phyloP scores from a whole-genome alignment of 2,888 invertebrate species.

The Cataglyphis albicans region DNA sequence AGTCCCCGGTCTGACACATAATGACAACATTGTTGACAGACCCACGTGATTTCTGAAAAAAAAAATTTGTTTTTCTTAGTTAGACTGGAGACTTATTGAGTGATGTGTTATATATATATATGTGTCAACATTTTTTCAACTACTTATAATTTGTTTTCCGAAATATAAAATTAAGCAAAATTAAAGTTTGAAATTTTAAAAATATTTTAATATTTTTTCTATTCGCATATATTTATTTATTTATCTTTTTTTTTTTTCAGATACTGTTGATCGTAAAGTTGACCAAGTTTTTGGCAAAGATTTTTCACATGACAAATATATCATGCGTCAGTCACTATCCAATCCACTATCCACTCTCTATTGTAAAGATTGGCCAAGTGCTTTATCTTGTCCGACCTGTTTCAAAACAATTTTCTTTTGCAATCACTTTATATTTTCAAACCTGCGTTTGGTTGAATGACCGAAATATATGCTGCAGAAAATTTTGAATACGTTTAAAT shows the following conservation, averaged over 20 bases:
- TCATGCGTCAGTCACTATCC: slow-evolving; percentile 8
- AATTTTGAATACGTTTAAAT: not conserved
- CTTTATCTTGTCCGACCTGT: slow-evolving; percentile 28
- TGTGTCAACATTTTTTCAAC: not conserved
- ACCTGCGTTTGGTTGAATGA: not conserved
- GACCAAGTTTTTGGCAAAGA: not conserved
- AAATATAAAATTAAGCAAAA: not conserved
- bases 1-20: too few relatives aligned
- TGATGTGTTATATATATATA: not conserved
- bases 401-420: slow-evolving; percentile 32
- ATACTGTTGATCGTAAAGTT: not conserved
- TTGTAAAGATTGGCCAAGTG: slow-evolving; percentile 34
- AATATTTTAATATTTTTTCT: not conserved
- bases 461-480: slow-evolving; percentile 17
- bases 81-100: too few relatives aligned
- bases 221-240: not conserved
- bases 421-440: slow-evolving; percentile 24
- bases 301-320: slow-evolving; percentile 29
- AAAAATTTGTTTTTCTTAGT: too few relatives aligned
- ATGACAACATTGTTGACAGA: too few relatives aligned
- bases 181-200: not conserved
- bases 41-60: too few relatives aligned
- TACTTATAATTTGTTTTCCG: not conserved
- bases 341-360: slow-evolving; percentile 41
- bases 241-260: not conserved